phyloP scores from a whole-genome alignment of 2,888 invertebrate species.

The Hipparchia semele region DNA sequence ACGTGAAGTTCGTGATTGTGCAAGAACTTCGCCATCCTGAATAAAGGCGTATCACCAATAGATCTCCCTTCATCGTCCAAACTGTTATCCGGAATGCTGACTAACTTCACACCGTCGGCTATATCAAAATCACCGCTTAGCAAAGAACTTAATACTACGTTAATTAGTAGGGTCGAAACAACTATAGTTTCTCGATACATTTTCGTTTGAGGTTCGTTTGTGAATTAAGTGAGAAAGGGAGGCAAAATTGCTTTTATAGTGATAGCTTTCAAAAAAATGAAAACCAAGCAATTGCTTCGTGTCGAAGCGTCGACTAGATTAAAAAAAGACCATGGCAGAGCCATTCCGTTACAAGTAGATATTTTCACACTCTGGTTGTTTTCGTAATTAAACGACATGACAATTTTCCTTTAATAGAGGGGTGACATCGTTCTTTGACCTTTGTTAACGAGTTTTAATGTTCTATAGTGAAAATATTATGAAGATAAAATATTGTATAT shows the following conservation, averaged over 20 bases:
- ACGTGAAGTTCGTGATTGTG: conserved; percentile 89
- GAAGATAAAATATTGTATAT: no score
- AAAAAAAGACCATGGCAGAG: conserved; percentile 48
- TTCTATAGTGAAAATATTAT: no score
- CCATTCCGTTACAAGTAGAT: conserved; percentile 48
- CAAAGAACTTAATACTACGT: conserved; percentile 51
- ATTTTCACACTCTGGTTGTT: conserved; percentile 33
- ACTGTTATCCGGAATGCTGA: conserved; percentile 78
- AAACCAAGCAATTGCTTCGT: conserved; percentile 62
- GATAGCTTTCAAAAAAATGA: conserved; percentile 78
- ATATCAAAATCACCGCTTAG: conserved; percentile 82
- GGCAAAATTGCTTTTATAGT: conserved; percentile 67
- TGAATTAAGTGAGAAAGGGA: conserved; percentile 74
- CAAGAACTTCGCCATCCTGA: conserved; percentile 85
- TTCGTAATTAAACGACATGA: conserved; percentile 28
- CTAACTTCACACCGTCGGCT: conserved; percentile 85
- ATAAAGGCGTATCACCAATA: conserved; percentile 79
- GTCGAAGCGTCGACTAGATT: conserved; percentile 51
- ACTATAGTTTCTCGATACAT: conserved; percentile 64
- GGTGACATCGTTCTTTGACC: not conserved
- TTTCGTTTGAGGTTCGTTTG: conserved; percentile 56
- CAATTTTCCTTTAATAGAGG: conserved; percentile 10
- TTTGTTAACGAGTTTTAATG: not conserved
- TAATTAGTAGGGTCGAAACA: conserved; percentile 48
- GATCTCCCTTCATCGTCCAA: conserved; percentile 74